A percentile compares a stretch with the other conserved stretches of the same genome.
These are phyloP conservation scores for Cephus cinctus DNA, from an alignment of 1,140 invertebrate species.

Conservation along the genomic window DNA sequence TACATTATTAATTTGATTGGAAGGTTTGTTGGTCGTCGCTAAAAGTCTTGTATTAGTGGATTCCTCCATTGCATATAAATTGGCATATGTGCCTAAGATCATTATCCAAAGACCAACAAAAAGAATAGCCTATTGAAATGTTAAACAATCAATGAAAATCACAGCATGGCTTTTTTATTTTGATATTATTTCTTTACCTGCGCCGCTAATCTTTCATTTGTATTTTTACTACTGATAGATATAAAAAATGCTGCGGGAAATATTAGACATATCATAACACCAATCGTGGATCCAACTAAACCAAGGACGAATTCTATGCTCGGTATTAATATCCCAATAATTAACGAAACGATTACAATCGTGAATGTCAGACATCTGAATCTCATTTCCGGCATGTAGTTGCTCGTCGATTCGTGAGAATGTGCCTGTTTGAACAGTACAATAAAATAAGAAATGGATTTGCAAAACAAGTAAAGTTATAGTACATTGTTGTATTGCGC, in stretches of 20 bases:
- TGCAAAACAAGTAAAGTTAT: conserved; percentile 6
- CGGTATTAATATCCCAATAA: conserved; percentile 76
- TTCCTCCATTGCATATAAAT: conserved; percentile 73
- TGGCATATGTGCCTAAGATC: conserved; percentile 84
- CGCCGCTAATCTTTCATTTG: conserved; percentile 70
- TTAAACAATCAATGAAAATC: conserved; percentile 11
- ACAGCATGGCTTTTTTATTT: too few relatives aligned
- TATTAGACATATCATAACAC: conserved; percentile 90
- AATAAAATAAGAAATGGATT: conserved; percentile 7
- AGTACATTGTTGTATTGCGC: conserved; percentile 1
- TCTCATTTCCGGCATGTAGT: conserved; percentile 74
- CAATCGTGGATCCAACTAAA: conserved; percentile 90
- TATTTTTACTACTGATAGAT: conserved; percentile 70
- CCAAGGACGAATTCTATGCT: conserved; percentile 92
- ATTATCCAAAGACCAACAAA: conserved; percentile 77
- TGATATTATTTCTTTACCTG: conserved; percentile 64
- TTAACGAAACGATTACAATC: conserved; percentile 74
- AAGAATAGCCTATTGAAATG: conserved; percentile 63
- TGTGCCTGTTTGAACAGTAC: conserved; percentile 46
- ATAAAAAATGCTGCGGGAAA: conserved; percentile 82
- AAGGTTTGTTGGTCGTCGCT: conserved; percentile 30
- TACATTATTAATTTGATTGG: conserved; percentile 46
- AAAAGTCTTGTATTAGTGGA: conserved; percentile 37
- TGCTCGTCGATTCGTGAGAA: conserved; percentile 56
- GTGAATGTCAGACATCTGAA: conserved; percentile 78